A percentile compares a stretch with the other conserved stretches of the same genome.
Evolutionary conservation across 37 sponge, comb jelly and placozoan genomes (phyloP).

Genomic region (Axinella damicornis): DNA sequence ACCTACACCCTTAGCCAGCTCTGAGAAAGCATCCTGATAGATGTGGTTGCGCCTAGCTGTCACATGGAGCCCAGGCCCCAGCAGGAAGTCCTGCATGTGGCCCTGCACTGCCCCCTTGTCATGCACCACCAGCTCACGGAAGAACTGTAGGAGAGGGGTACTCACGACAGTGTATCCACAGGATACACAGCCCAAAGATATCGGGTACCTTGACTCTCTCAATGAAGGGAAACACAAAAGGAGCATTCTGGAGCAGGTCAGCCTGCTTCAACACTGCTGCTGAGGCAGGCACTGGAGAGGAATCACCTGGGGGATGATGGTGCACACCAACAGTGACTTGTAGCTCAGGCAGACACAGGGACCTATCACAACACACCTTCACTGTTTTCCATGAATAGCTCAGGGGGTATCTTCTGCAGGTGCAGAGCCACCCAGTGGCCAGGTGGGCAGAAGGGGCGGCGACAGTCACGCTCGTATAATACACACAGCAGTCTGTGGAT

Average conservation of each 20-base stretch:
- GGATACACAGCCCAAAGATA: no score
- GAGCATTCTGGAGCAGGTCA: conserved; percentile 65
- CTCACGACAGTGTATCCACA: neutral
- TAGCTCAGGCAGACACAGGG: no score
- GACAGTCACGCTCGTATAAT: conserved; percentile 70
- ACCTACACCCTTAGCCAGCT: conserved; percentile 70
- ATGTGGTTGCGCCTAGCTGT: conserved; percentile 75
- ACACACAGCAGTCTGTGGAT: conserved; percentile 34
- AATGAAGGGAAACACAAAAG: conserved; percentile 81
- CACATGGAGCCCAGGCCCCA: conserved; percentile 48
- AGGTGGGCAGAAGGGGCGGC: conserved; percentile 55
- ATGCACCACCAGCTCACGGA: conserved; percentile 44
- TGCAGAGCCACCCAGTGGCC: conserved; percentile 55
- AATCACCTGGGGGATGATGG: no score
- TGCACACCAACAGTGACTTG: no score
- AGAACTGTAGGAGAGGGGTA: conserved; percentile 32
- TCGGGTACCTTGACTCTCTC: conserved; percentile 69
- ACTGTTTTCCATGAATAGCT: conserved; percentile 32
- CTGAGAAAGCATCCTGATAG: conserved; percentile 92
- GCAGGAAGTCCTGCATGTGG: conserved; percentile 57
- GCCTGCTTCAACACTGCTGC: conserved; percentile 20
- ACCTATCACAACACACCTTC: conserved; percentile 27
- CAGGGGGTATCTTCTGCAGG: conserved; percentile 16
- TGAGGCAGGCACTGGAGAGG: neutral
- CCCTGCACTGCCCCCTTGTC: conserved; percentile 26